Conservation (phyloP, 1,140 invertebrate genomes). For the Pseudomyrmex cubaensis region DNA sequence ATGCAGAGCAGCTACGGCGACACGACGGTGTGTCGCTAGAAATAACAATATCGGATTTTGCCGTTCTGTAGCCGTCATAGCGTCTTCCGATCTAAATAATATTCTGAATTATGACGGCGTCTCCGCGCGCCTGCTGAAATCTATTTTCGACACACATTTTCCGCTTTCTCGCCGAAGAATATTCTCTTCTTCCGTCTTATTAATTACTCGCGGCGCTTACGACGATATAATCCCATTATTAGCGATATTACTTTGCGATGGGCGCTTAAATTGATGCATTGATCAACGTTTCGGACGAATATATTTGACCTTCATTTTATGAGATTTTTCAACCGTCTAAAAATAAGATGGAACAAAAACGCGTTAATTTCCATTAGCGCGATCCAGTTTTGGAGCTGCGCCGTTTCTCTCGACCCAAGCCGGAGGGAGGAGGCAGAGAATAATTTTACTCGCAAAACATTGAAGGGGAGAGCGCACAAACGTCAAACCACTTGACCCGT, state of each 20-base stretch:
- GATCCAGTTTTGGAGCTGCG: not conserved
- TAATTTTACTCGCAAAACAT: conserved; percentile 6
- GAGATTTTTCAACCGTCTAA: not conserved
- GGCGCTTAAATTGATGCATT: too few relatives aligned
- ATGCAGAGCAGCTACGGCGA: conserved; percentile 39
- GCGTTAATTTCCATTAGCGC: not conserved
- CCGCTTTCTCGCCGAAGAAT: not conserved
- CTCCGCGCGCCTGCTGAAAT: not conserved
- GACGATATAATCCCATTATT: too few relatives aligned
- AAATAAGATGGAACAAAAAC: not conserved
- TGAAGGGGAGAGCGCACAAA: not conserved
- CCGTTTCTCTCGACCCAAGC: not conserved
- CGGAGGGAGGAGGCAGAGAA: not conserved
- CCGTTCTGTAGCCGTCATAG: conserved; percentile 35
- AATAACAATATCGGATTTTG: conserved; percentile 79
- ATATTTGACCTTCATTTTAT: too few relatives aligned
- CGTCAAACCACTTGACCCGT: conserved; percentile 14
- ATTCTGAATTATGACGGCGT: conserved; percentile 20
- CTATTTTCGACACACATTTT: not conserved
- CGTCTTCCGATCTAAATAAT: conserved; percentile 53
- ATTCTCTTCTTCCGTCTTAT: not conserved
- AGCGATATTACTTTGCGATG: too few relatives aligned
- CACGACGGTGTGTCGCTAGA: conserved; percentile 62
- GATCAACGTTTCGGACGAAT: too few relatives aligned
- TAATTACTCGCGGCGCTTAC: too few relatives aligned